A percentile compares a stretch with the other conserved stretches of the same genome.
Evolutionary conservation across 2,797 vertebrate genomes (phyloP).

Genomic region (Moxostoma hubbsi): DNA sequence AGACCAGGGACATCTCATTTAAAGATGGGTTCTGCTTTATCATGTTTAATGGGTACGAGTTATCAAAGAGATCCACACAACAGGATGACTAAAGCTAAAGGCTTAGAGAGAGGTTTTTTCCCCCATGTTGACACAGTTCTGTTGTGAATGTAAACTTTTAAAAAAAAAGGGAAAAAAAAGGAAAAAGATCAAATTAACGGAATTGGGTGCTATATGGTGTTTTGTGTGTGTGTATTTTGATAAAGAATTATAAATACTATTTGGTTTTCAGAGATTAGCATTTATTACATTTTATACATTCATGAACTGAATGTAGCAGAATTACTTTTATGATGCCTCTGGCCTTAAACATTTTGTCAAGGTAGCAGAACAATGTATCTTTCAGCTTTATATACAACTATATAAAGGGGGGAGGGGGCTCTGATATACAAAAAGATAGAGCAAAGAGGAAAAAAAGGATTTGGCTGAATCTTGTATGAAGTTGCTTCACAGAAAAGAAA

Average conservation of each 20-base stretch:
- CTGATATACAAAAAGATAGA: not conserved
- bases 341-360: slow-evolving; percentile 68
- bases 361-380: slow-evolving; percentile 15
- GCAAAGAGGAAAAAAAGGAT: not conserved
- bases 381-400: slow-evolving; percentile 49
- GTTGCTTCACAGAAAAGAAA: slow-evolving; percentile 10
- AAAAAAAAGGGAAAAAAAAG: no score
- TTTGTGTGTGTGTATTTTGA: slow-evolving; percentile 52
- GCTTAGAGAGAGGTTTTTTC: not conserved
- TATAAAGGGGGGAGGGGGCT: slow-evolving; percentile 27
- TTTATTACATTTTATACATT: slow-evolving; percentile 71
- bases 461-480: not conserved
- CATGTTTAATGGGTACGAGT: not conserved
- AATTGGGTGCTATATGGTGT: slow-evolving; percentile 47
- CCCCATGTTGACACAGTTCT: slow-evolving; percentile 3
- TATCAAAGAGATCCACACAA: not conserved
- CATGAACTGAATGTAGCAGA: slow-evolving; percentile 60
- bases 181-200: slow-evolving; percentile 7
- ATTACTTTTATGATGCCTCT: slow-evolving; percentile 58
- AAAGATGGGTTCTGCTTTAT: not conserved
- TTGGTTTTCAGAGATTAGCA: slow-evolving; percentile 62
- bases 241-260: slow-evolving; percentile 74
- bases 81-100: slow-evolving; percentile 28
- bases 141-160: slow-evolving; percentile 1
- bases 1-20: not conserved